A percentile compares a stretch with the other conserved stretches of the same genome.
phyloP scores from a whole-genome alignment of 2,113 vertebrate genomes.

The Oncorhynchus mykiss region DNA sequence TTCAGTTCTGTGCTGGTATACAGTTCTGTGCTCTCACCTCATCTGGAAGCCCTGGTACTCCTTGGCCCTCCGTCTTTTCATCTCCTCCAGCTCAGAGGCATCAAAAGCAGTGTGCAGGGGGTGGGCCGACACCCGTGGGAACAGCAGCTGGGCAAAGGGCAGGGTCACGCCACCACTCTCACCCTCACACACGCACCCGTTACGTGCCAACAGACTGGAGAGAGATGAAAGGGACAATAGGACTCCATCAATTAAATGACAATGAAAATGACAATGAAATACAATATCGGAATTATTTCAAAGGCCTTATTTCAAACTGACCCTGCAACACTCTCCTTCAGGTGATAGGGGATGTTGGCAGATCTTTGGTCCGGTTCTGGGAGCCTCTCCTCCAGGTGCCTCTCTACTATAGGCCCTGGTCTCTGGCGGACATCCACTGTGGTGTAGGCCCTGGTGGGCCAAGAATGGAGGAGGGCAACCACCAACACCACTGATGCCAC shows the following conservation, averaged over 20 bases:
- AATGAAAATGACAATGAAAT: not conserved
- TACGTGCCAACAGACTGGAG: conserved; percentile 79
- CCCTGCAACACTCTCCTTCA: conserved; percentile 64
- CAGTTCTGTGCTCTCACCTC: conserved; percentile 65
- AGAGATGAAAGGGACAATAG: not conserved
- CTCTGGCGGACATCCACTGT: conserved; percentile 65
- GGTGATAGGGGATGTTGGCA: conserved; percentile 61
- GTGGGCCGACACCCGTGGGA: conserved; percentile 70
- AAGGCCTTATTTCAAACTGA: conserved; percentile 32
- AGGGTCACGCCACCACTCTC: conserved; percentile 66
- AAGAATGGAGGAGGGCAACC: conserved; percentile 60
- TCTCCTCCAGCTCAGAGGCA: conserved; percentile 70
- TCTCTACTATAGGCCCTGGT: conserved; percentile 43
- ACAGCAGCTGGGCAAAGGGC: conserved; percentile 78
- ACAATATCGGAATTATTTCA: not conserved
- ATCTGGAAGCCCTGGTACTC: conserved; percentile 79
- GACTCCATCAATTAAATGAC: not conserved
- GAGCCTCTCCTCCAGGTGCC: conserved; percentile 61
- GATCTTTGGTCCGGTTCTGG: conserved; percentile 49
- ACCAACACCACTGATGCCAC: conserved; percentile 62
- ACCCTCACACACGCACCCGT: conserved; percentile 81
- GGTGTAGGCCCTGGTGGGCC: conserved; percentile 55
- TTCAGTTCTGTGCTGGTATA: not conserved
- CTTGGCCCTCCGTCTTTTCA: conserved; percentile 72
- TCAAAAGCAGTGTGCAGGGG: conserved; percentile 77